A percentile compares a stretch with the other conserved stretches of the same genome.
These are phyloP conservation scores for Stegastes partitus DNA, from an alignment of 2,113 vertebrate genomes.

Conservation along the genomic window DNA sequence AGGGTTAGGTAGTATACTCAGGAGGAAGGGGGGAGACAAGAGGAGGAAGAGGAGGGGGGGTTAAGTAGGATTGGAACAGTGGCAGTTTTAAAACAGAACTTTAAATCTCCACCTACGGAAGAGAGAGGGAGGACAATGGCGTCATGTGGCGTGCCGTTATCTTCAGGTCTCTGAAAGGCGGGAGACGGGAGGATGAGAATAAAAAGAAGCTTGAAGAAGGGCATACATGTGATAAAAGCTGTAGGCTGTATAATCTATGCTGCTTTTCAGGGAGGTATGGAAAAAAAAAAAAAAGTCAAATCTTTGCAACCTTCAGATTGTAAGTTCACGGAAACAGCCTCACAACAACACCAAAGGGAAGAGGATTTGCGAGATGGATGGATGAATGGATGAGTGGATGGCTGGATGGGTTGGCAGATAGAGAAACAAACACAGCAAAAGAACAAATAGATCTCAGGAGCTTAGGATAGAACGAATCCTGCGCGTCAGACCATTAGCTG, in stretches of 20 bases:
- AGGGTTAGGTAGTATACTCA: constrained; percentile 82
- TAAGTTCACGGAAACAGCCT: constrained; percentile 65
- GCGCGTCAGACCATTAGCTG: constrained; percentile 47
- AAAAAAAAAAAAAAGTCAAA: constrained; percentile 54
- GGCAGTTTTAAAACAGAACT: constrained; percentile 84
- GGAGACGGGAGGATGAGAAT: constrained; percentile 71
- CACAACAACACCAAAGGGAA: constrained; percentile 48
- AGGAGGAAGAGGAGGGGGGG: constrained; percentile 61
- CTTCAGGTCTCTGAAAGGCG: constrained; percentile 76
- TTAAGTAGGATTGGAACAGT: constrained; percentile 85
- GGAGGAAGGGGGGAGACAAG: constrained; percentile 71
- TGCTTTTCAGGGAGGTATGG: constrained; percentile 71
- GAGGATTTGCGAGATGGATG: constrained; percentile 75
- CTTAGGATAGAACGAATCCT: constrained; percentile 57
- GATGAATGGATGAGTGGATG: constrained; percentile 75
- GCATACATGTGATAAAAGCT: constrained; percentile 81
- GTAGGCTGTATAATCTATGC: constrained; percentile 78
- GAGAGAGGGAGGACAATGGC: constrained; percentile 76
- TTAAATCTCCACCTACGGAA: constrained; percentile 85
- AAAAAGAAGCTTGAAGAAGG: constrained; percentile 77
- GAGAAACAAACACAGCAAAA: constrained; percentile 73
- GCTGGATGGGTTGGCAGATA: constrained; percentile 60
- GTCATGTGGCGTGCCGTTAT: constrained; percentile 78
- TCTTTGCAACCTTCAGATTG: constrained; percentile 72
- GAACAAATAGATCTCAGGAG: constrained; percentile 74